A percentile compares a stretch with the other conserved stretches of the same genome.
These are phyloP conservation scores for Lamprotornis superbus DNA, from an alignment of 2,113 vertebrate genomes.

Conservation along the genomic window DNA sequence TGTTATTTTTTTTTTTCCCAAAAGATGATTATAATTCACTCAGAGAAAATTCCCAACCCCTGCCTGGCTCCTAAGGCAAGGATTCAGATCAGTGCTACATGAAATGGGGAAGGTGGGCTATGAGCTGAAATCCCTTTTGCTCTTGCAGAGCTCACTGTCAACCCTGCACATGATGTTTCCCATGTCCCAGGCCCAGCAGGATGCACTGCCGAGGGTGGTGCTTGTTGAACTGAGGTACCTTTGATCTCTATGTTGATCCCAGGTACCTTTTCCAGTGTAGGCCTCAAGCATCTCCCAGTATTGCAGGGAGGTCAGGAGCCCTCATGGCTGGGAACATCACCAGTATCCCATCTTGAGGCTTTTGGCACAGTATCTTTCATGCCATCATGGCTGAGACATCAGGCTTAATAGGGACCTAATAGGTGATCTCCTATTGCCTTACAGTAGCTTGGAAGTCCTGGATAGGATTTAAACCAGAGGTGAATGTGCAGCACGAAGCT, in stretches of 20 bases:
- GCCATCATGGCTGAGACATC: not conserved
- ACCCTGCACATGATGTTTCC: rapidly evolving
- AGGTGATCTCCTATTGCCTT: not conserved
- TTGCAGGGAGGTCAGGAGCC: not conserved
- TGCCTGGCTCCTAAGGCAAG: not conserved
- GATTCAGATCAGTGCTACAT: not conserved
- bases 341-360: not conserved
- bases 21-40: not conserved
- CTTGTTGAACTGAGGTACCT: not conserved
- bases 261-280: not conserved
- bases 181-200: rapidly evolving
- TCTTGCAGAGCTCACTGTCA: not conserved
- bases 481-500: not conserved
- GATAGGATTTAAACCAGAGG: not conserved
- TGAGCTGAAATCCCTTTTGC: not conserved
- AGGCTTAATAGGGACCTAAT: not conserved
- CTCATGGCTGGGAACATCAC: rapidly evolving
- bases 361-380: not conserved
- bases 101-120: not conserved
- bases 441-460: not conserved
- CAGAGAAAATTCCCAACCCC: not conserved
- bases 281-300: not conserved
- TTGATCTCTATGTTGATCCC: not conserved
- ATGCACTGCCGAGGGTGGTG: not conserved
- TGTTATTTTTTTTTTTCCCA: not conserved